Conservation (phyloP, 1,140 invertebrate species). For the Trichonephila clavipes region DNA sequence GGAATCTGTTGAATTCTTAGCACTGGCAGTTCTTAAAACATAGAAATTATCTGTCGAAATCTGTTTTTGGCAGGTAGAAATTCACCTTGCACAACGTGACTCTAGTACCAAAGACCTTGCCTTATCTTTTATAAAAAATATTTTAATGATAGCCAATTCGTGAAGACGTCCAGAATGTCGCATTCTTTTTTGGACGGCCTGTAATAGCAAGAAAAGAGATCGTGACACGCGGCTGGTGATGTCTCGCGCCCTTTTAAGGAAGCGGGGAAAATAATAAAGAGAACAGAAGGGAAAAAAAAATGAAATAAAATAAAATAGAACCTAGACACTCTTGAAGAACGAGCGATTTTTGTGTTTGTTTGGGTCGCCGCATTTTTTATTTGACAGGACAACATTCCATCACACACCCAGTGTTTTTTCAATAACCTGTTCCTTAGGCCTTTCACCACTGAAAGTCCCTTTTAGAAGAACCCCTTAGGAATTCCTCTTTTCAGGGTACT, state of each 20-base stretch:
- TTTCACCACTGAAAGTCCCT: conserved; percentile 20
- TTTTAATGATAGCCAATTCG: conserved; percentile 3
- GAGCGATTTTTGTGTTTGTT: conserved; percentile 63
- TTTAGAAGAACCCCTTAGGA: background rate
- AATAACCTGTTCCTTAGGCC: conserved; percentile 53
- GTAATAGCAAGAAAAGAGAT: background rate
- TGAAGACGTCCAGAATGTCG: conserved; percentile 5
- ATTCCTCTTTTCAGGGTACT: conserved; percentile 7
- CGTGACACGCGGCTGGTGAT: conserved; percentile 25
- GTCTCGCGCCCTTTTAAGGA: conserved; percentile 48
- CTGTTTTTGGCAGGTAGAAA: background rate
- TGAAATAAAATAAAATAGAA: background rate
- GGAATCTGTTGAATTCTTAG: no score
- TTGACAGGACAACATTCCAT: conserved; percentile 71
- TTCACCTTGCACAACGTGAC: conserved; percentile 20
- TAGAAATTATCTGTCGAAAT: conserved; percentile 17
- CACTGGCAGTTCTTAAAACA: background rate
- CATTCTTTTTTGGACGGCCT: background rate
- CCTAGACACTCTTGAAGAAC: conserved; percentile 26
- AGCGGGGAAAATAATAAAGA: conserved; percentile 10
- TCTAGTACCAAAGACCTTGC: conserved; percentile 34
- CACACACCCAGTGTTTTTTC: conserved; percentile 57
- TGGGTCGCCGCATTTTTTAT: conserved; percentile 62
- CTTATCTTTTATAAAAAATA: conserved; percentile 6
- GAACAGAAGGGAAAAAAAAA: background rate